Conservation (phyloP, 2,888 invertebrate genomes). For the Sabatieria punctata region DNA sequence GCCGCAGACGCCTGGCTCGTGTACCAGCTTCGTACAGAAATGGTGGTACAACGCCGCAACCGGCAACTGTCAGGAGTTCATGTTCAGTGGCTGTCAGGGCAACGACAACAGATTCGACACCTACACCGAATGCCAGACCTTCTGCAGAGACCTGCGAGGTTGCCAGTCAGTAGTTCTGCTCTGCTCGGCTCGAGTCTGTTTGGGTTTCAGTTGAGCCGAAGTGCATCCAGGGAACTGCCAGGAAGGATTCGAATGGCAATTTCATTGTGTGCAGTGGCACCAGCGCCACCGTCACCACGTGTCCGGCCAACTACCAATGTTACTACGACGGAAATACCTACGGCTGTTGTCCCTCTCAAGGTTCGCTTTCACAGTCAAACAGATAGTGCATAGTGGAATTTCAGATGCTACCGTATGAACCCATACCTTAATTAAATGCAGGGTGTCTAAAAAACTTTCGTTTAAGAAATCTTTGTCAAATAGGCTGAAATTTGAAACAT, state of each 20-base stretch:
- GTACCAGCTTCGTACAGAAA: neutral
- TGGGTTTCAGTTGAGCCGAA: neutral
- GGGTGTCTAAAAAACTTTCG: no score
- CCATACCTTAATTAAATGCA: no score
- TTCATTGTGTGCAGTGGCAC: neutral
- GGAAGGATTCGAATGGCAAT: neutral
- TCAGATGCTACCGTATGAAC: no score
- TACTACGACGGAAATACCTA: neutral
- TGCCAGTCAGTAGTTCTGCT: neutral
- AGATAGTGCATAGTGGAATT: no score
- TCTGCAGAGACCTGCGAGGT: neutral
- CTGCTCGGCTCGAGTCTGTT: neutral
- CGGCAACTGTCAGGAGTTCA: constrained; percentile 1
- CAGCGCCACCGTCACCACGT: neutral
- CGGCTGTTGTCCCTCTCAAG: neutral
- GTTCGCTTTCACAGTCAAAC: no score
- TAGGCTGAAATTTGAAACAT: no score
- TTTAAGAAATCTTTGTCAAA: no score
- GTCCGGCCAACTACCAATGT: neutral
- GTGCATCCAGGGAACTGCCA: neutral
- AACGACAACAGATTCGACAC: neutral
- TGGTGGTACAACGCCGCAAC: constrained; percentile 3
- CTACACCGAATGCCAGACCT: neutral
- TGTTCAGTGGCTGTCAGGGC: constrained; percentile 3
- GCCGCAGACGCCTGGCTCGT: neutral